phyloP scores from a whole-genome alignment of 1,140 invertebrate species.

The Sitodiplosis mosellana region DNA sequence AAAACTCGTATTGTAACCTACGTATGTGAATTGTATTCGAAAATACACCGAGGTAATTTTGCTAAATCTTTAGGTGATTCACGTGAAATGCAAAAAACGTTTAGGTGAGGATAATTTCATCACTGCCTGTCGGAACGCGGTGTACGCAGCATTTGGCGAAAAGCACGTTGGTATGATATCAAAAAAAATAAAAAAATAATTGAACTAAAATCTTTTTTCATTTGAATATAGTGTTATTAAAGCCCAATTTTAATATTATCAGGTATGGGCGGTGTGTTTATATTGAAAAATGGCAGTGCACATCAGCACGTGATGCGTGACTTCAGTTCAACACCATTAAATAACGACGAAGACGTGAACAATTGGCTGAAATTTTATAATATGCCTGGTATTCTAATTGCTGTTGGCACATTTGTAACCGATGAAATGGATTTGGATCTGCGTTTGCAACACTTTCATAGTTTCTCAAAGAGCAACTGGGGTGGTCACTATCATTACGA shows the following conservation, averaged over 20 bases:
- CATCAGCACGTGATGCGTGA: slow-evolving; percentile 90
- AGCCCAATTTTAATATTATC: too few species aligned
- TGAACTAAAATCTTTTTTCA: too few species aligned
- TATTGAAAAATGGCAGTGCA: slow-evolving; percentile 47
- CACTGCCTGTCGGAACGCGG: slow-evolving; percentile 52
- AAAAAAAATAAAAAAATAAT: neutral
- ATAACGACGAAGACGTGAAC: slow-evolving; percentile 52
- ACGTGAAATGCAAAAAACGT: slow-evolving; percentile 29
- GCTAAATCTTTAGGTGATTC: neutral
- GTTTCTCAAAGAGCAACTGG: slow-evolving; percentile 60
- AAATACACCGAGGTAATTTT: neutral
- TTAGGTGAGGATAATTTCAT: slow-evolving; percentile 69
- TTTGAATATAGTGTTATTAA: too few species aligned
- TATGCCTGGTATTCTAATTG: slow-evolving; percentile 69
- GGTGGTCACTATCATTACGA: slow-evolving; percentile 95
- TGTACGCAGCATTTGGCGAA: slow-evolving; percentile 47
- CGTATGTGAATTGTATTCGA: neutral
- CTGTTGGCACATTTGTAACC: slow-evolving; percentile 74
- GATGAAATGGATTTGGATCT: slow-evolving; percentile 76
- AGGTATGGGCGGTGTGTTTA: too few species aligned
- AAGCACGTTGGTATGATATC: slow-evolving; percentile 50
- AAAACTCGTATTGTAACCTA: slow-evolving; percentile 38
- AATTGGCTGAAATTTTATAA: slow-evolving; percentile 84
- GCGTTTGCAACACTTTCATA: slow-evolving; percentile 86
- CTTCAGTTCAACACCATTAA: slow-evolving; percentile 58